Evolutionary conservation across 2,113 vertebrate genomes (phyloP).

Genomic region (Sprattus sprattus): DNA sequence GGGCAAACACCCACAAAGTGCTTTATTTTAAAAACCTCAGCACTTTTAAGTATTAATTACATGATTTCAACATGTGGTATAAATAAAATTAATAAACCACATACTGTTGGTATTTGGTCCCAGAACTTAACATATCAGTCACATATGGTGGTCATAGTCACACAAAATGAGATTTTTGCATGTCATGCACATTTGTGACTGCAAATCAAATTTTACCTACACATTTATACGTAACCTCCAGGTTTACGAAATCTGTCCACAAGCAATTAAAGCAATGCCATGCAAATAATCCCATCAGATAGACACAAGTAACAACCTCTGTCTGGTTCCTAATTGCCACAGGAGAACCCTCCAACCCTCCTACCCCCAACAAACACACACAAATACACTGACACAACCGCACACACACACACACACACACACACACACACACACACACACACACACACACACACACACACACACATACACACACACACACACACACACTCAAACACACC

Average conservation of each 20-base stretch:
- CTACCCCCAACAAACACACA: conserved; percentile 57
- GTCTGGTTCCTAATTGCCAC: conserved; percentile 70
- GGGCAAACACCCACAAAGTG: background rate
- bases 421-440: too few relatives aligned
- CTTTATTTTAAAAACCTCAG: background rate
- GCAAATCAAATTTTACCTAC: background rate
- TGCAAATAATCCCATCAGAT: conserved; percentile 71
- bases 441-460: background rate
- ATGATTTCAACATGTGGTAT: background rate
- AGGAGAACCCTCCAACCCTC: conserved; percentile 51
- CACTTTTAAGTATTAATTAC: background rate
- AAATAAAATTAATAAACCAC: background rate
- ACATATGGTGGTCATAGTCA: too few relatives aligned
- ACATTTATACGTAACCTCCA: background rate
- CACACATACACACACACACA: background rate
- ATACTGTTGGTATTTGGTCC: too few relatives aligned
- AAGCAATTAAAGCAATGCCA: conserved; percentile 62
- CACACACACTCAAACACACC: background rate
- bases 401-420: background rate
- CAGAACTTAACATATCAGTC: too few relatives aligned
- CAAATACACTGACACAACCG: background rate
- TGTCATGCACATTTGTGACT: background rate
- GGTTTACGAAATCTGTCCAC: conserved; percentile 50
- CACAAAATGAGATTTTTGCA: background rate
- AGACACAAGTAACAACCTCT: conserved; percentile 66